Conservation (phyloP, 2,888 invertebrate genomes). For the Amblyjoppa fuscipennis region DNA sequence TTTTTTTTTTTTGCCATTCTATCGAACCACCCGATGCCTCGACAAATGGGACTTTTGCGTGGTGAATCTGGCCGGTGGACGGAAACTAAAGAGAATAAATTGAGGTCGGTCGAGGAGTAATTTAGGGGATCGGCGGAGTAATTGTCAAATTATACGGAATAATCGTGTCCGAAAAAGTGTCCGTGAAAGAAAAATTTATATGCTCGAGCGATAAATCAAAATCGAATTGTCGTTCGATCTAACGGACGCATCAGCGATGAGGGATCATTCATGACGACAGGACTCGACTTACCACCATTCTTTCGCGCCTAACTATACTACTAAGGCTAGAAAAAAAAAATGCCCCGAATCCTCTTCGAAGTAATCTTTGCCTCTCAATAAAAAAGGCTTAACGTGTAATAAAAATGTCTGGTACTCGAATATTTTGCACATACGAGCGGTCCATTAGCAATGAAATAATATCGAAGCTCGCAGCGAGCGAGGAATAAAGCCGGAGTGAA, state of each 20-base stretch:
- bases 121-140: slow-evolving; percentile 18
- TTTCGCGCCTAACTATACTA: background rate
- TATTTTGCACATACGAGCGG: background rate
- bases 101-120: background rate
- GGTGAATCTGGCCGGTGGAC: slow-evolving; percentile 26
- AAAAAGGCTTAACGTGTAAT: background rate
- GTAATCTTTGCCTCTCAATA: background rate
- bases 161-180: slow-evolving; percentile 51
- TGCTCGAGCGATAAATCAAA: slow-evolving; percentile 22
- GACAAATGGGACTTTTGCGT: slow-evolving; percentile 56
- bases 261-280: background rate
- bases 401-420: background rate
- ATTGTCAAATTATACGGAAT: slow-evolving; percentile 61
- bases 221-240: slow-evolving; percentile 20
- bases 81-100: slow-evolving; percentile 15
- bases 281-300: background rate
- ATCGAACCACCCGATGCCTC: background rate
- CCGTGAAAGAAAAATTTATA: slow-evolving; percentile 21
- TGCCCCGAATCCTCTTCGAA: background rate
- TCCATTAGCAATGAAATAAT: background rate
- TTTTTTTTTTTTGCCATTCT: background rate
- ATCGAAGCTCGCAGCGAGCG: background rate
- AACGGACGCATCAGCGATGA: slow-evolving; percentile 27
- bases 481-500: slow-evolving; percentile 1
- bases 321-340: background rate